Conservation (phyloP, 2,888 invertebrate genomes). For the Acleris emargana region DNA sequence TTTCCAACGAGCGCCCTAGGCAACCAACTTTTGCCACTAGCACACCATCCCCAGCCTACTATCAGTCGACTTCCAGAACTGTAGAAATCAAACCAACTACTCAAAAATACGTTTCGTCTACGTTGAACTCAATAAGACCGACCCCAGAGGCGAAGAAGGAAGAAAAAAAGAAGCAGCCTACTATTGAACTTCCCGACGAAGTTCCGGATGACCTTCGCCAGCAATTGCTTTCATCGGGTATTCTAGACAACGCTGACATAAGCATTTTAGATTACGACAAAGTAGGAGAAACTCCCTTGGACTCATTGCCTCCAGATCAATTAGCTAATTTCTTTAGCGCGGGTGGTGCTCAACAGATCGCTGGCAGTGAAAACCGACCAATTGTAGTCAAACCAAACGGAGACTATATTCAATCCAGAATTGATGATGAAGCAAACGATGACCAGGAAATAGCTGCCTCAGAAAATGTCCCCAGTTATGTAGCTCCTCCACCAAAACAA, state of each 20-base stretch:
- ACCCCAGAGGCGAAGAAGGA: conserved; percentile 74
- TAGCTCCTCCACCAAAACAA: conserved; percentile 72
- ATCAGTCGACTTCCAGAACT: conserved; percentile 72
- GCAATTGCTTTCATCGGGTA: conserved; percentile 92
- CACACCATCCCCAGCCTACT: conserved; percentile 64
- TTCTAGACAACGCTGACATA: conserved; percentile 93
- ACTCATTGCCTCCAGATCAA: conserved; percentile 93
- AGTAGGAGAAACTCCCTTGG: conserved; percentile 92
- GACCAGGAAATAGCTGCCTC: conserved; percentile 84
- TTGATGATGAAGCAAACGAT: conserved; percentile 73
- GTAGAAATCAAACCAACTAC: conserved; percentile 79
- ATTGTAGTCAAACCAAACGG: conserved; percentile 86
- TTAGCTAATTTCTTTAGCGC: conserved; percentile 93
- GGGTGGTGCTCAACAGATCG: conserved; percentile 90
- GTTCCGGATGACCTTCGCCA: conserved; percentile 94
- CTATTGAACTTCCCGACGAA: conserved; percentile 90
- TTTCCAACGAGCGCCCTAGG: conserved; percentile 71
- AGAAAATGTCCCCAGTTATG: conserved; percentile 73
- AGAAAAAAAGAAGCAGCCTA: conserved; percentile 82
- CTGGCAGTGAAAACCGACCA: conserved; percentile 87
- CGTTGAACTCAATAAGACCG: conserved; percentile 74
- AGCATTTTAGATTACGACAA: conserved; percentile 95
- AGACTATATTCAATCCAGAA: conserved; percentile 78
- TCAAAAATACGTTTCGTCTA: conserved; percentile 76
- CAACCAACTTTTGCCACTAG: conserved; percentile 61